A percentile compares a stretch with the other conserved stretches of the same genome.
Evolutionary conservation across 2,888 invertebrate genomes (phyloP).

Genomic region (Apotomis capreana): DNA sequence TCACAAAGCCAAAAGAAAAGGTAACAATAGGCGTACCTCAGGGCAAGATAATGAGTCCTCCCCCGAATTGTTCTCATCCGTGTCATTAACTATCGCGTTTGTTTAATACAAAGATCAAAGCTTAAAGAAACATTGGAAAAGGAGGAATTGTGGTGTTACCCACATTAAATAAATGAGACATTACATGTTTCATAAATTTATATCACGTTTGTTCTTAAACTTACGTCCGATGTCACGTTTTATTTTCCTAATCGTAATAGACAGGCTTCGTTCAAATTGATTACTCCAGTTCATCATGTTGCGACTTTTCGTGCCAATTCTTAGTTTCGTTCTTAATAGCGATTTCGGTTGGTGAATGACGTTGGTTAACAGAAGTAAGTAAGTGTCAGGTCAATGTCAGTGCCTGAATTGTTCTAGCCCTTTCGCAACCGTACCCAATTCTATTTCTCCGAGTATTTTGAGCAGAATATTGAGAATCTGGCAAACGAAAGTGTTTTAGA

Average conservation of each 20-base stretch:
- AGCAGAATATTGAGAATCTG: not conserved
- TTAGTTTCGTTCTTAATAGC: not conserved
- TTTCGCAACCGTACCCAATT: conserved; percentile 16
- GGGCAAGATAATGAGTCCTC: not conserved
- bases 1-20: no score
- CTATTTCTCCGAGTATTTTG: conserved; percentile 2
- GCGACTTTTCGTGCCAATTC: not conserved
- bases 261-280: no score
- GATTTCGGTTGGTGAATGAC: not conserved
- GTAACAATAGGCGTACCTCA: not conserved
- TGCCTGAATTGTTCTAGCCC: conserved; percentile 6
- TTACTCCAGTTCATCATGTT: not conserved
- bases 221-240: not conserved
- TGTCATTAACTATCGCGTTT: not conserved
- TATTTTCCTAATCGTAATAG: not conserved
- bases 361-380: not conserved
- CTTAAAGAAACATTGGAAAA: no score
- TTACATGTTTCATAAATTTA: no score
- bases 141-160: no score
- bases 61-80: not conserved
- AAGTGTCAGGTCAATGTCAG: conserved; percentile 29
- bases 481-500: conserved; percentile 6
- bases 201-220: no score
- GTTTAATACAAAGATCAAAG: no score
- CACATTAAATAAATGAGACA: no score